Base-by-base conservation (phyloP, 2,888 invertebrate genomes). In the Scaptomyza flava region DNA sequence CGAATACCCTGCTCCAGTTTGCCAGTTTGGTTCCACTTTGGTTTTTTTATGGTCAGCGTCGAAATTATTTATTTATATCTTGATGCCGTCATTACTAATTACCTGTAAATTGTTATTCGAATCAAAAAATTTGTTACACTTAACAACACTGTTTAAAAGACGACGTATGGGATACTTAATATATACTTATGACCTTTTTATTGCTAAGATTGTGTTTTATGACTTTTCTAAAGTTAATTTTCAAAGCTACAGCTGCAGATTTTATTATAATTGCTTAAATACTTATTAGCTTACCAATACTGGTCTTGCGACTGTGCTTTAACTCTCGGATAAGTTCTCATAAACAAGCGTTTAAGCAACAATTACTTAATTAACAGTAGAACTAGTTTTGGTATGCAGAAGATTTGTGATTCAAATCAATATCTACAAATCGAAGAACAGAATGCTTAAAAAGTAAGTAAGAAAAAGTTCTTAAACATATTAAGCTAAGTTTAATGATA, bases 71-170 rank as follows among this genome's bases (percentile, higher is more conserved):
- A 17, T 69, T 85, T 89, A 89, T 88, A 89, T 85, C 75, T 81
- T 81, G 73, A 2, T 86, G 84, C 79, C 86, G 66, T 88, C 70
- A 73, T 57, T 53, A 43, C 77, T 86, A 88, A 86, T 85, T 86
- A 86, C 69, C 81, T 83, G 67, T 73, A 43, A 86, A 81, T 73
- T 68, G 74, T 50, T 79, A 73, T 83, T 2, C 27, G 61, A 82
- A 73, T 73, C 85, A 82, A 79, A 77, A 72, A 62, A 84, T 84
- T 79, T 70, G 70, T 62, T 53, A 61, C 7, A 72, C 65, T 72
- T 87, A 72, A 76, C 87, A 75, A 38, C 61, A 70, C 69, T 59
- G 56, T 66, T 77, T 68, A n/a, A 53, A 17, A 50, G 66, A 66
- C 69, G 71, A 56, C 56, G 41, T 47, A 45, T 36, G 30, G 20